phyloP scores from a whole-genome alignment of 2,888 invertebrate species.

The Drymonia ruficornis region DNA sequence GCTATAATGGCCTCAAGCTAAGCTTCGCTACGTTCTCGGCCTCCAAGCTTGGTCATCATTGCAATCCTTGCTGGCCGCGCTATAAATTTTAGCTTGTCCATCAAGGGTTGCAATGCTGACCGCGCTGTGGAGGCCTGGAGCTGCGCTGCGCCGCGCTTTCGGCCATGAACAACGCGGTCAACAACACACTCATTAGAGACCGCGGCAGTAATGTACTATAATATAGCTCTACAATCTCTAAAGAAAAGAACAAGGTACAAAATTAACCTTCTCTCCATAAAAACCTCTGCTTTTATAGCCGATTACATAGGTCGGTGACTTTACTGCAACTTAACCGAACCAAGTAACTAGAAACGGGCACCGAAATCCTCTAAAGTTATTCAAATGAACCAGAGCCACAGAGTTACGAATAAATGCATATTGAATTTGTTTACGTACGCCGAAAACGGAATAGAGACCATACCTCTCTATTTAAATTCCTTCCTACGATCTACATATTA shows the following conservation, averaged over 20 bases:
- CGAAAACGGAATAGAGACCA: constrained; percentile 70
- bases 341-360: constrained; percentile 25
- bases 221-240: no score
- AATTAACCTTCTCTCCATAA: neutral
- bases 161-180: no score
- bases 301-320: constrained; percentile 5
- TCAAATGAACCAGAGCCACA: constrained; percentile 71
- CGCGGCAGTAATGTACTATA: no score
- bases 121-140: no score
- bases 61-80: no score
- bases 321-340: constrained; percentile 11
- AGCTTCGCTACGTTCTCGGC: no score
- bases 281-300: constrained; percentile 3
- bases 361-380: constrained; percentile 73
- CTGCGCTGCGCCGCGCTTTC: no score
- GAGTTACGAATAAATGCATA: constrained; percentile 80
- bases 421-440: constrained; percentile 80
- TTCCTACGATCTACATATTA: constrained; percentile 75
- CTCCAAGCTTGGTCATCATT: no score
- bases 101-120: no score
- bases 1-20: no score
- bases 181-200: no score
- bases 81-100: no score
- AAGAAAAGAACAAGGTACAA: neutral
- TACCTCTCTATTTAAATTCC: constrained; percentile 76